Percentiles rank a stretch among this genome's conserved stretches.
Evolutionary conservation across 1,140 invertebrate genomes (phyloP).

Genomic region (Sipha flava): DNA sequence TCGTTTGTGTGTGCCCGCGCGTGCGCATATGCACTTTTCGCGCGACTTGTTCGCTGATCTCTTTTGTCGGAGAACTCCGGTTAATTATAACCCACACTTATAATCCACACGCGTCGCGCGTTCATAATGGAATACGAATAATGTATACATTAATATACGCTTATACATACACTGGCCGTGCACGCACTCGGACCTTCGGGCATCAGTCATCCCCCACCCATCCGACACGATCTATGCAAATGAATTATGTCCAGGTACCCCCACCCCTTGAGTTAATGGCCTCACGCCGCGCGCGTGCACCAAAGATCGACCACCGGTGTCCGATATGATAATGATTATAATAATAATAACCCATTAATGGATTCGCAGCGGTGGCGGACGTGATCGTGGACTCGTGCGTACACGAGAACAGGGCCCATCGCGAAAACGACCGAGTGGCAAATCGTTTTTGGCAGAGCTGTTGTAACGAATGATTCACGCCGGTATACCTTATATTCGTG

Average conservation of each 20-base stretch:
- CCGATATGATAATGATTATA: background rate
- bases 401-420: too few species aligned
- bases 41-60: background rate
- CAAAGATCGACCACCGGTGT: background rate
- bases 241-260: background rate
- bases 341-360: constrained; percentile 10
- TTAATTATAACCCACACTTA: constrained; percentile 17
- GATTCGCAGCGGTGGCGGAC: background rate
- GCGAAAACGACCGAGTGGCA: background rate
- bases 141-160: background rate
- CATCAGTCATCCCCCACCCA: constrained; percentile 10
- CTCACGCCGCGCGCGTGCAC: background rate
- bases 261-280: background rate
- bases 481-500: too few species aligned
- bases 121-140: background rate
- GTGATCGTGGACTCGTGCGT: background rate
- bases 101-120: background rate
- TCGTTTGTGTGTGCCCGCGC: background rate
- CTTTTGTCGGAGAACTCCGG: constrained; percentile 5
- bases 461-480: too few species aligned
- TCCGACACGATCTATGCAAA: constrained; percentile 22
- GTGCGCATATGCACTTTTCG: background rate
- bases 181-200: constrained; percentile 3
- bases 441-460: background rate
- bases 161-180: background rate